Conservation (phyloP, 2,888 invertebrate genomes). For the Oxycera nigricornis region DNA sequence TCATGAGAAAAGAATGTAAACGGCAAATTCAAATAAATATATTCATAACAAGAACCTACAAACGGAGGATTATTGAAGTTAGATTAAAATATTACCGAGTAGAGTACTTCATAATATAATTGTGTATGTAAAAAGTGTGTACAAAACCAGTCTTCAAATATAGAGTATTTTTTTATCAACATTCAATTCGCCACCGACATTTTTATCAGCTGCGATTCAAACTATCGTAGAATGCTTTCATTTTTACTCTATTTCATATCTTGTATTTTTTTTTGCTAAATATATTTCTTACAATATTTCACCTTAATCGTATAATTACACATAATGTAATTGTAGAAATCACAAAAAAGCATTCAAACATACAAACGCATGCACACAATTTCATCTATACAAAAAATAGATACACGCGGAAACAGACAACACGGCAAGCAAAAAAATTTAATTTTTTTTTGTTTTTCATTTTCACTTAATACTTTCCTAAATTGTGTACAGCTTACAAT, state of each 20-base stretch:
- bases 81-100: constrained; percentile 31
- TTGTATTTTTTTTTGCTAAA: background rate
- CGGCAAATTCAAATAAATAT: background rate
- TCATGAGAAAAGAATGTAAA: background rate
- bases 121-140: constrained; percentile 53
- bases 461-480: background rate
- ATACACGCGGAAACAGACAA: constrained; percentile 21
- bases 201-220: constrained; percentile 12
- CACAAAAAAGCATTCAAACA: constrained; percentile 30
- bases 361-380: constrained; percentile 27
- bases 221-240: background rate
- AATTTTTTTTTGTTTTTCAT: background rate
- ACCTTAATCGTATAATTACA: constrained; percentile 42
- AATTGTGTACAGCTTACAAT: constrained; percentile 17
- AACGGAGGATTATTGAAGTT: constrained; percentile 20
- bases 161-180: constrained; percentile 47
- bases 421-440: constrained; percentile 29
- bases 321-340: constrained; percentile 14
- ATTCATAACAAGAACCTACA: constrained; percentile 7
- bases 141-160: constrained; percentile 60
- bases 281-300: constrained; percentile 41
- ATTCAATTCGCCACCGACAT: constrained; percentile 28
- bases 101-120: constrained; percentile 36
- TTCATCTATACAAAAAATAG: constrained; percentile 35
- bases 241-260: constrained; percentile 15